These are phyloP conservation scores for Notothenia coriiceps DNA, from an alignment of 2,113 vertebrate genomes.

Conservation along the genomic window DNA sequence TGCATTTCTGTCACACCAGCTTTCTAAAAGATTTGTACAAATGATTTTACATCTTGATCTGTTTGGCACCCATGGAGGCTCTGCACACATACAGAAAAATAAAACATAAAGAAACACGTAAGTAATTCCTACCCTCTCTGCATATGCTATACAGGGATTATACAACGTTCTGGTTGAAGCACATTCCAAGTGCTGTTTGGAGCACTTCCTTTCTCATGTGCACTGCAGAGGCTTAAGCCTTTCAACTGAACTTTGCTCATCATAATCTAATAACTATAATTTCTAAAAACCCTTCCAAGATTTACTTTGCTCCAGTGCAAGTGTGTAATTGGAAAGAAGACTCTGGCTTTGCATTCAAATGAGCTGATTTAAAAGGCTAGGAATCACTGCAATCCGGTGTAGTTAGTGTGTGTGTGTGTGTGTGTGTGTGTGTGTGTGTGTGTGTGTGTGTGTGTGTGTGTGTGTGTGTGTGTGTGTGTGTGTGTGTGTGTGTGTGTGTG, in stretches of 20 bases:
- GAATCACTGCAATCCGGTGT: slow-evolving; percentile 18
- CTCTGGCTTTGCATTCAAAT: slow-evolving; percentile 74
- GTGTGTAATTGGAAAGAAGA: slow-evolving; percentile 76
- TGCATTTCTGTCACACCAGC: background rate
- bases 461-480: slow-evolving; percentile 16
- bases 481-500: slow-evolving; percentile 14
- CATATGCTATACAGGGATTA: slow-evolving; percentile 39
- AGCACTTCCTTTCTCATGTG: slow-evolving; percentile 51
- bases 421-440: too few relatives aligned
- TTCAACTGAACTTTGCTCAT: slow-evolving; percentile 68
- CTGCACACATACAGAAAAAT: background rate
- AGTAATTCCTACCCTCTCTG: slow-evolving; percentile 9
- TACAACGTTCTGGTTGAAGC: slow-evolving; percentile 39
- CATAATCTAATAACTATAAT: slow-evolving; percentile 77
- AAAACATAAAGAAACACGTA: background rate
- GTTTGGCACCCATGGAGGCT: background rate
- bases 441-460: background rate
- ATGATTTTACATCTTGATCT: background rate
- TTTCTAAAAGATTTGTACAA: background rate
- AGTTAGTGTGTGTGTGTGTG: background rate
- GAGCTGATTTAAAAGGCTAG: slow-evolving; percentile 57
- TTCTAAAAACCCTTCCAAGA: slow-evolving; percentile 68
- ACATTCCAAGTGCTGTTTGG: slow-evolving; percentile 43
- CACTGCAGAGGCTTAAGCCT: slow-evolving; percentile 62
- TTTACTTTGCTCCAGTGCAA: slow-evolving; percentile 71